Conservation (phyloP, 2,888 invertebrate genomes). For the Alloscopus bannaensis region DNA sequence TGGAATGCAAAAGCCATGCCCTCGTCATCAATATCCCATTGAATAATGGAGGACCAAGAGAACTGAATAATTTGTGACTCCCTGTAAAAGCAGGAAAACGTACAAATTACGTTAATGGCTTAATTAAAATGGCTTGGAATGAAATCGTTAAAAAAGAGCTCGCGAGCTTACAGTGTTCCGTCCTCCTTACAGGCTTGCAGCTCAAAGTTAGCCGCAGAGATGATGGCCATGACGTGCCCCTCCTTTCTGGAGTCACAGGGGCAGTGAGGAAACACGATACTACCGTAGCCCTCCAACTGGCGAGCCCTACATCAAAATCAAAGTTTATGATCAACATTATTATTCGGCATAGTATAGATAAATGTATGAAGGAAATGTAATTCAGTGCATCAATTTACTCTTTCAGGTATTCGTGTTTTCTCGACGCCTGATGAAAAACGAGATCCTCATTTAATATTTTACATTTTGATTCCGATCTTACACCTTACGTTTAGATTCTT, state of each 20-base stretch:
- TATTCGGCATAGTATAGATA: no score
- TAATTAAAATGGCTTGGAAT: no score
- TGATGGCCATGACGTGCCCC: constrained; percentile 87
- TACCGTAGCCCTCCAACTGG: constrained; percentile 93
- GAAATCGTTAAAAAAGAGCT: no score
- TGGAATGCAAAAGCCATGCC: constrained; percentile 93
- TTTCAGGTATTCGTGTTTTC: constrained; percentile 90
- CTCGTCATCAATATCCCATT: constrained; percentile 94
- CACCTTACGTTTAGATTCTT: no score
- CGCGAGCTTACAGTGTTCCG: constrained; percentile 84
- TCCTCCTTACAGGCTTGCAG: constrained; percentile 90
- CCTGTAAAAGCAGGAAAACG: no score
- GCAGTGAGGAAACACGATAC: constrained; percentile 95
- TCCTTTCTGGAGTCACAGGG: constrained; percentile 92
- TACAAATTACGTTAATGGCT: no score
- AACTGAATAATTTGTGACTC: constrained; percentile 88
- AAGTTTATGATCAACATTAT: no score
- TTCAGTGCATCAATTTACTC: no score
- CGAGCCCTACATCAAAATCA: no score
- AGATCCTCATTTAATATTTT: no score
- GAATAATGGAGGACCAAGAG: constrained; percentile 87
- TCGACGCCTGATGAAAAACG: constrained; percentile 92
- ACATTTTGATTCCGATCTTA: no score
- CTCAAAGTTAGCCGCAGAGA: constrained; percentile 82
- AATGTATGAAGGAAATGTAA: no score